Base-by-base conservation (phyloP, 2,888 invertebrate genomes). In the Drosophila kambysellisi region DNA sequence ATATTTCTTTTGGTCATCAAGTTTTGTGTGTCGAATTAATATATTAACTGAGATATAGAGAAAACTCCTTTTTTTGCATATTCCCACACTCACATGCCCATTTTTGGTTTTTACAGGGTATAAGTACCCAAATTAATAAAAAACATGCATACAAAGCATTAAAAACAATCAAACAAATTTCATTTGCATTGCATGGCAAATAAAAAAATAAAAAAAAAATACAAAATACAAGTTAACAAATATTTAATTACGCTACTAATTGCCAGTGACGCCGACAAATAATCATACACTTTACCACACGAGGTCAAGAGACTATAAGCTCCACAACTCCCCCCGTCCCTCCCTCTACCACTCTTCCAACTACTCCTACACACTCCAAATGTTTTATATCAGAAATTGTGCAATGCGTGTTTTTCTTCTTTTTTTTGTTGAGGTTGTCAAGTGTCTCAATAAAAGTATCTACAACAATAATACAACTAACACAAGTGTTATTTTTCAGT, bases 221-320 rank as follows among this genome's bases (percentile, higher is more conserved):
- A 53, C 54, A 70, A 74, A 25, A 15, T 46, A 82, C 69, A 70
- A 79, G 66, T 83, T 82, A 77, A 77, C 74, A 87, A 81, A 81
- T 89, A 87, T 82, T 89, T 87, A 87, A 87, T 89, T 89, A 87
- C 73, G 83, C 83, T 82, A 85, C 87, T 87, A 87, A 87, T 87
- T 87, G 86, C 78, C 87, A 81, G 65, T 64, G 78, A 67, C 59
- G 76, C 64, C 64, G 70, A 60, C 65, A 65, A 65, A 76, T 54
- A 70, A 70, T 35, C 67, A 67, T 58, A 70, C 46, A 73, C 46
- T 50, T 68, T 53, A 62, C 30, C 57, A 32, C 29, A 53, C 85
- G 88, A 89, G 87, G 89, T 89, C 89, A 89, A 80, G 74, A 82
- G 69, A 83, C 76, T 63, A 54, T 17, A 17, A 15, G 41, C 70